Evolutionary conservation across 2,113 vertebrate species (phyloP), one percentile per base, ranked within the genome.

Genomic region (Brachirus orientalis): DNA sequence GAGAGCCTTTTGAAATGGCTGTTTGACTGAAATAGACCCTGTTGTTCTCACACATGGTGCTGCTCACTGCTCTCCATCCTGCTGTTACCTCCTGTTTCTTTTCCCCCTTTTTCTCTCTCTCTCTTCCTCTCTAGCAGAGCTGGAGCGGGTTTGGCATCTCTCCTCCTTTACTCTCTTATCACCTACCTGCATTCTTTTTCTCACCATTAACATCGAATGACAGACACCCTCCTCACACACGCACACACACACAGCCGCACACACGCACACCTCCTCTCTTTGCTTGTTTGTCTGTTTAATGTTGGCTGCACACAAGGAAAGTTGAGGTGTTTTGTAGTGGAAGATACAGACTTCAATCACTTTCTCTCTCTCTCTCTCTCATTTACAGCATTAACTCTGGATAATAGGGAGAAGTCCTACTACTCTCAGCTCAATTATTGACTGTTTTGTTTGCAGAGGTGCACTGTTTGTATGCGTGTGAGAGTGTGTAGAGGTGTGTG

Each of bases 11-110:
- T 88, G 83, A 89, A 90, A 82, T 7, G 71, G 35, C 79, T 66
- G 77, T 86, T 75, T 83, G 87, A 88, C 87, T 90, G 87, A 91
- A 91, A 91, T 85, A 81, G 79, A 91, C 83, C 85, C 85, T 69
- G 86, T 90, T 88, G 86, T 86, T 84, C 79, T 74, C 71, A 72
- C 83, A 85, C 85, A 78, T 76, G n/a, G n/a, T 28, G 28, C 28
- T 28, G 28, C 28, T 28, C 50, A 58, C 76, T 37, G 77, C 76
- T 87, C 87, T 82, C 69, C 84, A 71, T 85, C 73, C 46, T 57
- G 71, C 77, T 83, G 84, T 85, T 73, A 68, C 77, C 79, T 55
- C 69, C 60, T n/a, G n/a, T 61, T 72, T 69, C 47, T 44, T 68
- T 69, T 69, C 47, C 36, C 67, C 60, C 20, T 48, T 33, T 64